A percentile compares a stretch with the other conserved stretches of the same genome.
These are phyloP conservation scores for Macrotis lagotis DNA, from an alignment of 2,113 vertebrate genomes.

Conservation along the genomic window DNA sequence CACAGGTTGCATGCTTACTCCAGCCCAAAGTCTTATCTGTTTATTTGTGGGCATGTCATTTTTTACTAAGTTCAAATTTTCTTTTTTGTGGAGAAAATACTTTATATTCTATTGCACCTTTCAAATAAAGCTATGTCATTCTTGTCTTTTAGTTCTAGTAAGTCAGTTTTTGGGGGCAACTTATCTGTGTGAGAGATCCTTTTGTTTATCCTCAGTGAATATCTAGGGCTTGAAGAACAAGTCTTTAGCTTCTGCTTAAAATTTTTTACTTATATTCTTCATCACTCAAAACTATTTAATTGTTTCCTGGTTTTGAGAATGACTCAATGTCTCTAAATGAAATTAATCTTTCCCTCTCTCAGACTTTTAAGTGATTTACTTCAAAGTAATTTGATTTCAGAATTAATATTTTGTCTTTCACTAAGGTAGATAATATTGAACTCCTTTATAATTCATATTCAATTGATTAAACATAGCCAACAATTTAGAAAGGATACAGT, in stretches of 20 bases:
- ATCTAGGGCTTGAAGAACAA: constrained; percentile 43
- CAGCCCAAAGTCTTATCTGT: no score
- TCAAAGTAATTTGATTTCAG: constrained; percentile 46
- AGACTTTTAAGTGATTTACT: constrained; percentile 49
- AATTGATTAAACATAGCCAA: neutral
- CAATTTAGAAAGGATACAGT: constrained; percentile 28
- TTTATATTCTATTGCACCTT: neutral
- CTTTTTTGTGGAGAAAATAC: neutral
- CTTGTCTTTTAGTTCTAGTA: constrained; percentile 18
- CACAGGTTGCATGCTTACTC: no score
- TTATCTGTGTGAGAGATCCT: neutral
- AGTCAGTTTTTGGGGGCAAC: neutral
- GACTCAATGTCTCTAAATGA: constrained; percentile 1
- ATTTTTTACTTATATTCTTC: constrained; percentile 27
- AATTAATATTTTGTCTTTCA: constrained; percentile 38
- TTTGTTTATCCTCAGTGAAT: constrained; percentile 18
- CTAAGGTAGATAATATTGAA: constrained; percentile 54
- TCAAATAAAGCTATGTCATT: neutral
- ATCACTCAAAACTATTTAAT: constrained; percentile 38
- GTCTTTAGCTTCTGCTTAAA: constrained; percentile 47
- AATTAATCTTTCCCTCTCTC: neutral
- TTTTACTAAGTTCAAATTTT: neutral
- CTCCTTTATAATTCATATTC: constrained; percentile 8
- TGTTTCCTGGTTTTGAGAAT: neutral
- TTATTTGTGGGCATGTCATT: neutral